A percentile compares a stretch with the other conserved stretches of the same genome.
Conservation (phyloP, 2,888 invertebrate species). For the Callyntrura guangdongensis region DNA sequence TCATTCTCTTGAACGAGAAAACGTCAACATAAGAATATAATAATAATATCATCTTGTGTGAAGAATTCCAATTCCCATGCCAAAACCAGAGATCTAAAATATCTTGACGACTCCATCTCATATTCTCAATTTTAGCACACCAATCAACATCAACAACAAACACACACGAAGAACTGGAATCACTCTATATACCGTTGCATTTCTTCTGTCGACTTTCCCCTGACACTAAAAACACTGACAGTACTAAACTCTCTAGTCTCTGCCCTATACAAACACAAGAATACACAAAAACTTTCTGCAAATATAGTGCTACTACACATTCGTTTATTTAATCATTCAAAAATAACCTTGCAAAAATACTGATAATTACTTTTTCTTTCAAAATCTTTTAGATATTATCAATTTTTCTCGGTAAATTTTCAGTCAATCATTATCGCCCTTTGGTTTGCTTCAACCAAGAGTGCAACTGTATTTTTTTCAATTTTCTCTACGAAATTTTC, state of each 20-base stretch:
- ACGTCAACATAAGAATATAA: conserved; percentile 45
- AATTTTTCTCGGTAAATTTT: background rate
- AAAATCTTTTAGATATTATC: conserved; percentile 3
- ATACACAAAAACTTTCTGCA: background rate
- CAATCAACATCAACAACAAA: conserved; percentile 5
- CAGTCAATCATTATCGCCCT: background rate
- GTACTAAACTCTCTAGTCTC: background rate
- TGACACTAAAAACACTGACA: conserved; percentile 20
- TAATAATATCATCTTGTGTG: conserved; percentile 43
- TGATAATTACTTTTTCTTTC: conserved; percentile 20
- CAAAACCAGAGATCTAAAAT: conserved; percentile 53
- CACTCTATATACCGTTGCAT: background rate
- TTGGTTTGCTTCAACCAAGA: background rate
- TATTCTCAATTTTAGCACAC: background rate
- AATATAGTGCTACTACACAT: background rate
- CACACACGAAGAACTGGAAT: background rate
- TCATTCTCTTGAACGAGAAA: background rate
- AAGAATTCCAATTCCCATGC: conserved; percentile 70
- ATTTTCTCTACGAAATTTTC: conserved; percentile 33
- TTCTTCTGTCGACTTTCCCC: background rate
- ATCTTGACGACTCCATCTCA: background rate
- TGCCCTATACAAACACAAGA: too few species aligned
- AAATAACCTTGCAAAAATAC: conserved; percentile 33
- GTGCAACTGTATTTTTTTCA: conserved; percentile 11
- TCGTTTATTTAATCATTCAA: background rate